Base-by-base conservation (phyloP, 2,888 invertebrate species). In the Lycaena phlaeas region DNA sequence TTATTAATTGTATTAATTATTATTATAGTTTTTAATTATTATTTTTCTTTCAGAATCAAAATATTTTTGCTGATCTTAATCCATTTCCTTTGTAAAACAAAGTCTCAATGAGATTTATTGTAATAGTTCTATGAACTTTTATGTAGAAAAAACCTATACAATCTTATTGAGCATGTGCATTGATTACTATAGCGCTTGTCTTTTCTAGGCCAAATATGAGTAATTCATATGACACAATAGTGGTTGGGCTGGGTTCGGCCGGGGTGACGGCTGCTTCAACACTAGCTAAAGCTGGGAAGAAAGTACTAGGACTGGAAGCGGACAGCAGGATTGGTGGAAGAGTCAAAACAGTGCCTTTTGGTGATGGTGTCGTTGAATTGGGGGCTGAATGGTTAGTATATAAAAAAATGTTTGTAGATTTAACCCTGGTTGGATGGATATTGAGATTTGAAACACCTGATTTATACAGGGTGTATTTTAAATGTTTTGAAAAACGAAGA, bases 381-480 rank as follows among this genome's bases (percentile, higher is more conserved):
- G 79, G 78, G 0, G 79, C 76, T 0, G 79, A 78, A 41, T 78
- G 78, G 79, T 78, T 7, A 59, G 61, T 25, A 11, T n/a, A n/a
- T n/a, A n/a, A n/a, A n/a, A n/a, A n/a, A n/a, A n/a, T n/a, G n/a
- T 18, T 38, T 14, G 12, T 14, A 28, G 14, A 1, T 5, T 29
- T 25, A 7, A n/a, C 0, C 3, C 25, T 9, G 2, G n/a, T 25
- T 25, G 5, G 7, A 5, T 25, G 25, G 25, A 25, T n/a, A n/a
- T n/a, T n/a, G n/a, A n/a, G n/a, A n/a, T n/a, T n/a, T n/a, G n/a
- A n/a, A n/a, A n/a, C n/a, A n/a, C n/a, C n/a, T n/a, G n/a, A n/a
- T n/a, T n/a, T n/a, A n/a, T n/a, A n/a, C n/a, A n/a, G n/a, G n/a
- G n/a, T n/a, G n/a, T n/a, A n/a, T n/a, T n/a, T n/a, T n/a, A n/a